Percentiles rank a stretch among this genome's conserved stretches.
phyloP scores from a whole-genome alignment of 2,113 vertebrate genomes.

The Protobothrops mucrosquamatus region DNA sequence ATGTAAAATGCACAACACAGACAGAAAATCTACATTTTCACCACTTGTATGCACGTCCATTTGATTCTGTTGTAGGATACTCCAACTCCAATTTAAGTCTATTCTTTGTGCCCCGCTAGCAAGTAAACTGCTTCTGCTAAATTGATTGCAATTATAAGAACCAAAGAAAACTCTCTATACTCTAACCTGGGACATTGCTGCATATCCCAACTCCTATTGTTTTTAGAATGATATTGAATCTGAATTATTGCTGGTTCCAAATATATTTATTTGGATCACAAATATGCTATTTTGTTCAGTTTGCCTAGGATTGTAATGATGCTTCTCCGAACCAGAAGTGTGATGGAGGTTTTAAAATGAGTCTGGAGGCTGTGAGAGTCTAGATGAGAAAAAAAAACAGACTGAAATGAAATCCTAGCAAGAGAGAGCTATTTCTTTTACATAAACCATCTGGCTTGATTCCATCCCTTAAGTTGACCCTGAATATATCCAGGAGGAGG shows the following conservation, averaged over 20 bases:
- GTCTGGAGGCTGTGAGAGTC: background rate
- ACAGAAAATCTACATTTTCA: background rate
- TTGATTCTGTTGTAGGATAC: background rate
- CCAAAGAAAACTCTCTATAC: background rate
- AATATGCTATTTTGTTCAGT: background rate
- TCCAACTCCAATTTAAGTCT: background rate
- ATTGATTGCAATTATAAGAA: background rate
- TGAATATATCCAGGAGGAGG: background rate
- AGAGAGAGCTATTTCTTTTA: background rate
- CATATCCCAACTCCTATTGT: background rate
- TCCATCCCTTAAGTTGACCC: background rate
- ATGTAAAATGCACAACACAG: background rate
- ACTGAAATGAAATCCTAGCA: background rate
- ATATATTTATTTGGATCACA: background rate
- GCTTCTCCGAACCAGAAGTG: background rate
- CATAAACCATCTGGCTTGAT: background rate
- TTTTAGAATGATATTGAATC: background rate
- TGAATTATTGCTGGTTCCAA: background rate
- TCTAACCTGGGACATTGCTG: background rate
- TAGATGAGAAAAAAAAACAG: background rate
- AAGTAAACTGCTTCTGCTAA: background rate
- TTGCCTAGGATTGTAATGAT: background rate
- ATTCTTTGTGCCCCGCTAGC: background rate
- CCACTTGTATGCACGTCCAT: background rate
- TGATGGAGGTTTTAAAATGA: background rate